A percentile compares a stretch with the other conserved stretches of the same genome.
Conservation (phyloP, 2,113 vertebrate species). For the Cinclus cinclus region DNA sequence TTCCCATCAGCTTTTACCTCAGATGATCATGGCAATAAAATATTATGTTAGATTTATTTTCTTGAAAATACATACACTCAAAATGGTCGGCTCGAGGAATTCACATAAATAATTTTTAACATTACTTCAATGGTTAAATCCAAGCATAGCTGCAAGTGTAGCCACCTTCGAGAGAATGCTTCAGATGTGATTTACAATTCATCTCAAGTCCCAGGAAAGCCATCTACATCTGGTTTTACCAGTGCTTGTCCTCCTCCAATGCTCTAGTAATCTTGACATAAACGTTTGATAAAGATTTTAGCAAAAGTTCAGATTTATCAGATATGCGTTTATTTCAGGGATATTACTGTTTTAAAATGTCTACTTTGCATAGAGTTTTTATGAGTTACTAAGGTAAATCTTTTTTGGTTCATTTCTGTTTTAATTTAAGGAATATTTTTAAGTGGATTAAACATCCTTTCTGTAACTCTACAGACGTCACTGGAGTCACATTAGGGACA, state of each 20-base stretch:
- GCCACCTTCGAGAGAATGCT: not conserved
- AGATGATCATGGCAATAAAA: not conserved
- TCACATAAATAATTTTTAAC: not conserved
- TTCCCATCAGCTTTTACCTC: not conserved
- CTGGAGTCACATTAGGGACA: not conserved
- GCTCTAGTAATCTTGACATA: not conserved
- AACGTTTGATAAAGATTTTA: not conserved
- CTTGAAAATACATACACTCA: not conserved
- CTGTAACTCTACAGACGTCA: accelerated
- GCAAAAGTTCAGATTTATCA: not conserved
- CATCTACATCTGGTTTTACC: not conserved
- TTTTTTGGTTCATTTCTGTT: not conserved
- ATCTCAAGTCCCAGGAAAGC: not conserved
- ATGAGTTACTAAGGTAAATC: accelerated
- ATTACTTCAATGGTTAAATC: not conserved
- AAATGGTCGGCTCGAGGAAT: accelerated
- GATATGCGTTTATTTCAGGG: not conserved
- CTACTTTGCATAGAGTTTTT: not conserved
- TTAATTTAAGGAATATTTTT: not conserved
- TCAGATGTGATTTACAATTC: not conserved
- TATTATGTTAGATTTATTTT: not conserved
- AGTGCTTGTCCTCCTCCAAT: not conserved
- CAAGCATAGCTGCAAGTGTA: not conserved
- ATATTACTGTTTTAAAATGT: not conserved
- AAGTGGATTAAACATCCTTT: not conserved